phyloP scores from a whole-genome alignment of 1,140 invertebrate genomes.

The Apis dorsata region DNA sequence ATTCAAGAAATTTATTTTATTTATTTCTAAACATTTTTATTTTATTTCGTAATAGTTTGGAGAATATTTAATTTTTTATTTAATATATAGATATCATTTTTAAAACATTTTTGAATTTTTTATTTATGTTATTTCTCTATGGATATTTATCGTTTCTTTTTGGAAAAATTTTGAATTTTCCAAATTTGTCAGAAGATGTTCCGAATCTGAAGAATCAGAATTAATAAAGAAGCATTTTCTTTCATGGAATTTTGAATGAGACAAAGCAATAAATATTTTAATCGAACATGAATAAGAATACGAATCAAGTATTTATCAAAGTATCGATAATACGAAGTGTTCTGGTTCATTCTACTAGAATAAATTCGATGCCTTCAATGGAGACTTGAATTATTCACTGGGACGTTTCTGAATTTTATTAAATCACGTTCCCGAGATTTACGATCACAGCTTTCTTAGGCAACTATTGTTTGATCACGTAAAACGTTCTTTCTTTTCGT shows the following conservation, averaged over 20 bases:
- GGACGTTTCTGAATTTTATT: conserved; percentile 50
- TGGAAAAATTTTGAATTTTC: no score
- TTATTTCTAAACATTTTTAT: no score
- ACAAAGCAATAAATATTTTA: conserved; percentile 34
- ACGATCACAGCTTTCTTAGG: neutral
- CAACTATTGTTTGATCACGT: conserved; percentile 36
- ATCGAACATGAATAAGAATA: conserved; percentile 19
- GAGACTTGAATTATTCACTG: conserved; percentile 39
- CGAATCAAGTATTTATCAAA: neutral
- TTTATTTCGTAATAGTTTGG: no score
- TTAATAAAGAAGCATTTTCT: neutral
- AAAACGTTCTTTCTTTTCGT: neutral
- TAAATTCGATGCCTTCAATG: conserved; percentile 11
- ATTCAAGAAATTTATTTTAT: neutral
- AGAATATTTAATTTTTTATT: no score
- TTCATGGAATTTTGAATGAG: no score
- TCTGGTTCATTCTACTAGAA: conserved; percentile 1
- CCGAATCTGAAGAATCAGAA: neutral
- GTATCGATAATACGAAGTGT: conserved; percentile 35
- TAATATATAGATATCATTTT: no score
- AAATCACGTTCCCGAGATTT: conserved; percentile 47
- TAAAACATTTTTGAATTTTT: no score
- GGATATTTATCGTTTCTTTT: no score
- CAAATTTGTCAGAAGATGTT: neutral
- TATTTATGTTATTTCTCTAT: no score